A percentile compares a stretch with the other conserved stretches of the same genome.
Conservation (phyloP, 2,888 invertebrate species). For the Andrena hattorfiana region DNA sequence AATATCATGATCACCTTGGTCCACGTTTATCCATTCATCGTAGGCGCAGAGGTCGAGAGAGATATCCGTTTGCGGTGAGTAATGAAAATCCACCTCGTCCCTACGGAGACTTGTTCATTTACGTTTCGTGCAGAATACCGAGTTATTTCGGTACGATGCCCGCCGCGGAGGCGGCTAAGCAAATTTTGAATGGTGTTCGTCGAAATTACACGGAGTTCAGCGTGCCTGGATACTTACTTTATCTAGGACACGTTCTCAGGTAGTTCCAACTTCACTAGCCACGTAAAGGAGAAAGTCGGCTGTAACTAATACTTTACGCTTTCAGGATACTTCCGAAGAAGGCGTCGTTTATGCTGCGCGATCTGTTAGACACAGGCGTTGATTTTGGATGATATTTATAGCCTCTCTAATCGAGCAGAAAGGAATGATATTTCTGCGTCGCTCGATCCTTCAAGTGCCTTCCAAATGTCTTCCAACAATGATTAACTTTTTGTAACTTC, state of each 20-base stretch:
- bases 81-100: background rate
- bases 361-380: constrained; percentile 88
- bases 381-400: constrained; percentile 86
- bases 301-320: constrained; percentile 48
- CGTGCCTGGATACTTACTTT: constrained; percentile 88
- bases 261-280: constrained; percentile 58
- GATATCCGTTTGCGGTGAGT: constrained; percentile 87
- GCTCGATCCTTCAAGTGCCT: background rate
- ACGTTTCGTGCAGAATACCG: constrained; percentile 86
- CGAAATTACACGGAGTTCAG: constrained; percentile 88
- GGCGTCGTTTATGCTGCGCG: constrained; percentile 87
- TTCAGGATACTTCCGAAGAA: constrained; percentile 87
- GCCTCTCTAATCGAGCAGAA: constrained; percentile 8
- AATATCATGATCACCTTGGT: constrained; percentile 87
- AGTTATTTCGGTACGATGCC: constrained; percentile 89
- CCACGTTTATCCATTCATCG: constrained; percentile 89
- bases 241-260: constrained; percentile 87
- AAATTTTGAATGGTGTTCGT: constrained; percentile 88
- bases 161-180: constrained; percentile 87
- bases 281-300: constrained; percentile 1
- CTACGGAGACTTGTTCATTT: background rate
- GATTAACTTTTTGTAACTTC: background rate
- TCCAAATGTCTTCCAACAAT: constrained; percentile 5
- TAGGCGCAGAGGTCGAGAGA: constrained; percentile 86
- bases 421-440: constrained; percentile 15